Percentiles rank a stretch among this genome's conserved stretches.
phyloP scores from a whole-genome alignment of 1,140 invertebrate species.

The Drosophila bocki region DNA sequence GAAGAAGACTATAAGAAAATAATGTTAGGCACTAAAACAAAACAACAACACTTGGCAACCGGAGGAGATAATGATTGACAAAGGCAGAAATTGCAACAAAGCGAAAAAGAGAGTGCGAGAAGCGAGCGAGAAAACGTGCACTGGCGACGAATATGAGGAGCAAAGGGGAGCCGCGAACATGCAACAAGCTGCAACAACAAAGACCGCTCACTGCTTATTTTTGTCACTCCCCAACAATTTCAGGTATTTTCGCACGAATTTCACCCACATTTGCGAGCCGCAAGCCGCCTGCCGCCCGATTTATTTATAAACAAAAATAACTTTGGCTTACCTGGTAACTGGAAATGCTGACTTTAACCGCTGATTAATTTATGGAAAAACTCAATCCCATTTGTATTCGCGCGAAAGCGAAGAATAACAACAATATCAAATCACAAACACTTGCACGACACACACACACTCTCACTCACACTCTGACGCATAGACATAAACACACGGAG shows the following conservation, averaged over 20 bases:
- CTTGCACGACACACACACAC: slow-evolving; percentile 39
- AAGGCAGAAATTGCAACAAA: slow-evolving; percentile 51
- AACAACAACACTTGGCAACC: slow-evolving; percentile 16
- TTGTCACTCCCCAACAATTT: slow-evolving; percentile 73
- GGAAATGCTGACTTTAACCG: slow-evolving; percentile 15
- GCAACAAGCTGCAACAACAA: slow-evolving; percentile 71
- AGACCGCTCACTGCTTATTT: slow-evolving; percentile 45
- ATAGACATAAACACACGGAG: slow-evolving; percentile 38
- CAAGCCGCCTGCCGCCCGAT: background rate
- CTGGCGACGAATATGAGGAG: slow-evolving; percentile 46
- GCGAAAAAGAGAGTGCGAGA: slow-evolving; percentile 34
- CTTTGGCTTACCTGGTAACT: slow-evolving; percentile 33
- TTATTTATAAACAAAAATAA: slow-evolving; percentile 39
- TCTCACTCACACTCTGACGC: slow-evolving; percentile 37
- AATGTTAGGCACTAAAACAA: slow-evolving; percentile 39
- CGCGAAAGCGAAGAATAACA: slow-evolving; percentile 50
- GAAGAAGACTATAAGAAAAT: slow-evolving; percentile 51
- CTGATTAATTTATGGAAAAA: slow-evolving; percentile 18
- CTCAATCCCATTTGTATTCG: slow-evolving; percentile 46
- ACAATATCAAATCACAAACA: slow-evolving; percentile 72
- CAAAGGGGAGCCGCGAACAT: slow-evolving; percentile 58
- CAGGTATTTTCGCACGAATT: slow-evolving; percentile 60
- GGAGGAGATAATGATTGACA: slow-evolving; percentile 32
- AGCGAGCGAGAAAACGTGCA: slow-evolving; percentile 32
- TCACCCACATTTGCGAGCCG: slow-evolving; percentile 28